Percentiles rank a stretch among this genome's conserved stretches.
These are phyloP conservation scores for Enteromius fasciolatus DNA, from an alignment of 2,797 vertebrate species.

Conservation along the genomic window DNA sequence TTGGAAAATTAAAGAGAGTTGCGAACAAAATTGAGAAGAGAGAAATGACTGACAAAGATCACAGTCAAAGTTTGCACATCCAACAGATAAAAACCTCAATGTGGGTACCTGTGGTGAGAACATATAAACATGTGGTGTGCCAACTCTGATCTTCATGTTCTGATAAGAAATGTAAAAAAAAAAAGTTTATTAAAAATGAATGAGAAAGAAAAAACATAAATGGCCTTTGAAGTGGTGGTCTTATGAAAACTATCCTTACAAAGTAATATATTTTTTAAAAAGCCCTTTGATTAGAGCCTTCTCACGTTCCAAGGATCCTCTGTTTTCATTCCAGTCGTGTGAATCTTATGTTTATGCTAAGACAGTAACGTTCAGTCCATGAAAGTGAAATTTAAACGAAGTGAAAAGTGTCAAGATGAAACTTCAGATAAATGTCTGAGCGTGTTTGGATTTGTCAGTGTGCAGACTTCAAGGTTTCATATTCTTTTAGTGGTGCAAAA, in stretches of 20 bases:
- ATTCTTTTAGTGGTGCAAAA: not conserved
- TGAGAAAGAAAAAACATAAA: not conserved
- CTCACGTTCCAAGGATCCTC: not conserved
- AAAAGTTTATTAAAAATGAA: not conserved
- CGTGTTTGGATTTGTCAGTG: conserved; percentile 26
- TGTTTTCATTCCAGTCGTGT: not conserved
- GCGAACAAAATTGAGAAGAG: not conserved
- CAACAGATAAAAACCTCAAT: not conserved
- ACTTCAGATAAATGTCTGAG: not conserved
- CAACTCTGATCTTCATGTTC: too few species aligned
- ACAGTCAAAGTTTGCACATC: not conserved
- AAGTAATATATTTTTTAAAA: conserved; percentile 2
- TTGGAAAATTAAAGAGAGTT: not conserved
- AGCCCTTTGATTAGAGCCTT: not conserved
- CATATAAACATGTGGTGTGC: not conserved
- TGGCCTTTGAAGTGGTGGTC: not conserved
- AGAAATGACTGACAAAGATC: not conserved
- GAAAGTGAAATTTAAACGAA: not conserved
- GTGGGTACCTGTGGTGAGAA: not conserved
- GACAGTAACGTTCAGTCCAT: not conserved
- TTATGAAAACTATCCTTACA: not conserved
- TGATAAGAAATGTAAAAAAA: not conserved
- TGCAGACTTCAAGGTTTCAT: not conserved
- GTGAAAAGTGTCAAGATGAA: not conserved
- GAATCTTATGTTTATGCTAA: not conserved